Evolutionary conservation across 2,888 invertebrate species (phyloP), one percentile per base, ranked within the genome.

Genomic region (Himalopsyche tibetana): DNA sequence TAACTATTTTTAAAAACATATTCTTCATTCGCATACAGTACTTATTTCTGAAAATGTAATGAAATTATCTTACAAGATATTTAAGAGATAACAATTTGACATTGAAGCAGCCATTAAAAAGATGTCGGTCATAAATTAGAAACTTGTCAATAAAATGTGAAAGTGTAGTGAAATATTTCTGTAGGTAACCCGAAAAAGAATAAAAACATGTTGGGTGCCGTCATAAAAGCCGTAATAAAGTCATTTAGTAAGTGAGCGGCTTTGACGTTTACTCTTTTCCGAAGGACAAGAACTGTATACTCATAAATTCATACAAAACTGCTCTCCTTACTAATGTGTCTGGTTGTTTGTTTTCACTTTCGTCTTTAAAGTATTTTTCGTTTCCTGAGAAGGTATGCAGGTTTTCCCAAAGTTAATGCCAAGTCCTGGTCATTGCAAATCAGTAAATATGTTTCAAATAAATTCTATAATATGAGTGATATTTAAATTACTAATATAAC

Each of bases 331-430:
- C 19, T 19, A 63, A 11, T 63, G 11, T 17, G 28, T 63, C n/a
- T 63, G n/a, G 9, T 63, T 63, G n/a, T 63, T 56, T 56, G n/a
- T 56, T 63, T 63, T 63, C 63, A 63, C 63, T 63, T 63, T 63
- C 63, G 63, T 19, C 63, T 63, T 63, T 19, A 19, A 2, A 63
- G 8, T 19, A n/a, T 8, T 63, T 6, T 63, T 63, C 11, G 19
- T 63, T 63, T 19, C 0, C 63, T 28, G 63, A 19, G 11, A 28
- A 19, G 63, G 19, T 19, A 56, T n/a, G 17, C 1, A 51, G 51
- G 19, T 63, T 63, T 63, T 63, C 19, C 51, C 51, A 51, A 51
- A 3, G 1, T 51, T 15, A 6, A 51, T 15, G 51, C 3, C 15
- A 15, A 4, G 2, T 51, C 51, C 15, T 15, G 15, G 45, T 45